These are phyloP conservation scores for Onychorhynchus coronatus DNA, from an alignment of 2,113 vertebrate species.

Conservation along the genomic window DNA sequence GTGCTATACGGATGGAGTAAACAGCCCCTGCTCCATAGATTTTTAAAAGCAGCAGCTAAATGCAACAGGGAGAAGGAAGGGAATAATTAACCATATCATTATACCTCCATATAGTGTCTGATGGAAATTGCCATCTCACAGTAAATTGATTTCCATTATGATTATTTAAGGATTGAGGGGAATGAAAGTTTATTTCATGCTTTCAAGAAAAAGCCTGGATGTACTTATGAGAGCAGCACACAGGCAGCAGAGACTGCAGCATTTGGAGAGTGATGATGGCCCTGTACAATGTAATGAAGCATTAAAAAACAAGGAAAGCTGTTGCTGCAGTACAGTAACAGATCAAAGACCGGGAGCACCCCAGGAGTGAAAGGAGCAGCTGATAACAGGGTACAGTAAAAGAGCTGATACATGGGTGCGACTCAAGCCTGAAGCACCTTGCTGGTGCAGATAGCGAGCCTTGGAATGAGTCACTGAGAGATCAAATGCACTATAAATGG, in stretches of 20 bases:
- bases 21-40: background rate
- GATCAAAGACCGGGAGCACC: constrained; percentile 42
- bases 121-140: background rate
- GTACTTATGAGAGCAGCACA: background rate
- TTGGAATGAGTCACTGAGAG: constrained; percentile 1
- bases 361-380: background rate
- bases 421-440: background rate
- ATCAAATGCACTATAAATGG: background rate
- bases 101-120: background rate
- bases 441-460: background rate
- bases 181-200: background rate
- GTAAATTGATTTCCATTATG: background rate
- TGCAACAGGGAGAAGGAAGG: background rate
- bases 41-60: background rate
- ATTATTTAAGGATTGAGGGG: background rate
- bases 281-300: background rate
- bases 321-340: background rate
- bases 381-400: background rate
- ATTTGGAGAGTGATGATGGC: background rate
- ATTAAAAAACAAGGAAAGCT: background rate
- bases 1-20: background rate
- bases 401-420: background rate
- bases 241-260: background rate
- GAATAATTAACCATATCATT: background rate
- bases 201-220: background rate